Base-by-base conservation (phyloP, 2,888 invertebrate genomes). In the Gasteruption jaculator region DNA sequence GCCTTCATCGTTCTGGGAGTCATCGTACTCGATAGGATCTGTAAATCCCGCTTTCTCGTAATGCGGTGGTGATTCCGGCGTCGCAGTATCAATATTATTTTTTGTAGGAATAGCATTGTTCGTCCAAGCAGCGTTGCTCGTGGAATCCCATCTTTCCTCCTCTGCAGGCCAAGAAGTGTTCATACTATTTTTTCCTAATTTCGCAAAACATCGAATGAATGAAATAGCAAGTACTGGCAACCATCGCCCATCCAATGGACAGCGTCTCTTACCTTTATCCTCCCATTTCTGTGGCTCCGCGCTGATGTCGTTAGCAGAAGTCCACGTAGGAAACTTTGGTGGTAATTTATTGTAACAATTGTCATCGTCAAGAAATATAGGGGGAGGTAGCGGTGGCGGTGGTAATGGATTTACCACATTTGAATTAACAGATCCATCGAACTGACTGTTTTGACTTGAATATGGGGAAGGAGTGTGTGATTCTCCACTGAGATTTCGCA, bases 1-100 rank as follows among this genome's bases (percentile, higher is more conserved):
- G 39, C 69, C 60, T 38, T 69, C 69, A 50, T 64, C 63, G 3
- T 63, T 57, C 36, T 66, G 68, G 14, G 74, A 71, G 41, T 83
- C 83, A 54, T 78, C 77, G 55, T 83, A 83, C 49, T 82, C 81
- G 8, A 81, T 73, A 3, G 78, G 76, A 54, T 75, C 76, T 10
- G 70, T 71, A 41, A 76, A 76, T 26, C 76, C 74, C 53, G 82
- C 75, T 54, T 80, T 78, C 53, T 83, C 83, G 49, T 79, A 82
- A 49, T 76, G 74, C 1, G 81, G 81, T 15, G 83, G 83, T 33
- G 83, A 82, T 50, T 81, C 80, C 1, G 83, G 82, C 1, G 83
- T 82, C 54, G 81, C 80, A 3, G 71, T 58, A 2, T 66, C 43
- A 29, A 58, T 54, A 24, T 60, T 58, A 19, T 52, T 64, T 38